A percentile compares a stretch with the other conserved stretches of the same genome.
phyloP scores from a whole-genome alignment of 2,888 invertebrate species.

The Drosophila sordidula region DNA sequence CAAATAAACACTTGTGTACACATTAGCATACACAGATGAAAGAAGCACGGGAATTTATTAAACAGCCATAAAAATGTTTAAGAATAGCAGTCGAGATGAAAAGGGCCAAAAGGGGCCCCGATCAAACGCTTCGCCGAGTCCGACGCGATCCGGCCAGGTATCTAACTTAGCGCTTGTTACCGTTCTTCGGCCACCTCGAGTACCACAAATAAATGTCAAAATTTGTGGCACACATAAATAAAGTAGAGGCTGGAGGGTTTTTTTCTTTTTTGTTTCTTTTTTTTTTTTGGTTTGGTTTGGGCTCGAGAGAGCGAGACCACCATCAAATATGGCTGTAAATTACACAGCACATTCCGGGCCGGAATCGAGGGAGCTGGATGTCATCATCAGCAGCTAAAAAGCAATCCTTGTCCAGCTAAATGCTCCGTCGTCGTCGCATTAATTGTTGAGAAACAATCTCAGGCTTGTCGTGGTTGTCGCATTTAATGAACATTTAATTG shows the following conservation, averaged over 20 bases:
- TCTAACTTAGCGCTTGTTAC: slow-evolving; percentile 38
- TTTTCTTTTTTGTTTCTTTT: no score
- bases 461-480: slow-evolving; percentile 65
- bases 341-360: slow-evolving; percentile 67
- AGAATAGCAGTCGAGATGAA: slow-evolving; percentile 4
- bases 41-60: slow-evolving; percentile 56
- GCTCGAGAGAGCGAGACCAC: slow-evolving; percentile 12
- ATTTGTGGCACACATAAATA: slow-evolving; percentile 70
- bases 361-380: slow-evolving; percentile 44
- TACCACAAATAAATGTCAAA: slow-evolving; percentile 71
- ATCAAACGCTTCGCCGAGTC: slow-evolving; percentile 43
- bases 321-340: slow-evolving; percentile 54
- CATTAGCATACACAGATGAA: slow-evolving; percentile 64
- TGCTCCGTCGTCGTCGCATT: slow-evolving; percentile 32
- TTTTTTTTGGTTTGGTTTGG: no score
- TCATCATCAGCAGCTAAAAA: slow-evolving; percentile 62
- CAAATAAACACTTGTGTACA: slow-evolving; percentile 80
- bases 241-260: no score
- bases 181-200: slow-evolving; percentile 35
- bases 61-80: slow-evolving; percentile 52
- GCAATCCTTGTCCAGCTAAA: slow-evolving; percentile 12
- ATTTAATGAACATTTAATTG: slow-evolving; percentile 81
- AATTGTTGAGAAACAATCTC: slow-evolving; percentile 69
- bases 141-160: not conserved
- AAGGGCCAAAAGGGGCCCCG: slow-evolving; percentile 14